Base-by-base conservation (phyloP, 2,113 vertebrate species). In the Platanista minor region DNA sequence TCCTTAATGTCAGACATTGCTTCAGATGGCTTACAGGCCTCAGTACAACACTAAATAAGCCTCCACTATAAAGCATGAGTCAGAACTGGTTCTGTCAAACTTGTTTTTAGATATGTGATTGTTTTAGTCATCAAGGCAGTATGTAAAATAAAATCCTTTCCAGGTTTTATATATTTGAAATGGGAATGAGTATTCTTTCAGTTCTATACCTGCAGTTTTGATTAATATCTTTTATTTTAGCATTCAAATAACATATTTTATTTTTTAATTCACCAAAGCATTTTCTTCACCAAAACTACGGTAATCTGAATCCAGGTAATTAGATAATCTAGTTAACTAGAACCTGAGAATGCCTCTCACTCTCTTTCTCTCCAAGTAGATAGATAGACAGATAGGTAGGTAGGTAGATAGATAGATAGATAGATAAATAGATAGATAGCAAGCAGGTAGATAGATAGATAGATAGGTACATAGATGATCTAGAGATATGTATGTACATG, bases 131-230 rank as follows among this genome's bases (percentile, higher is more conserved):
- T 95, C 90, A 77, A 94, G 66, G 54, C 21, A 59, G 23, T 95
- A 82, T 88, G 80, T 77, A 95, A 92, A 95, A 86, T 91, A 89
- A 91, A 94, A 82, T 84, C 20, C 52, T 96, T 91, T 94, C 67
- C 31, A 11, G 46, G 25, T 91, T 97, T 78, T 95, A 92, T 93
- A 23, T 90, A 77, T 88, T 91, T 92, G 20, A 92, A 87, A 82
- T 96, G 27, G 66, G 85, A 74, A 88, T 83, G 43, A 96, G 78
- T 87, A 86, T 74, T 62, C 46, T 91, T 92, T 92, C 13, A 66
- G 49, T 83, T 96, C 95, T 87, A n/a, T 39, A 77, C 27, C 3
- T 69, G 25, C 10, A 96, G 25, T 71, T 92, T 82, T 95, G 91
- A 90, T 95, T 86, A 75, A 12, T 82, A 59, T 90, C 64, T 92